Conservation (phyloP, 2,797 vertebrate genomes). For the Adelosebastes latens region DNA sequence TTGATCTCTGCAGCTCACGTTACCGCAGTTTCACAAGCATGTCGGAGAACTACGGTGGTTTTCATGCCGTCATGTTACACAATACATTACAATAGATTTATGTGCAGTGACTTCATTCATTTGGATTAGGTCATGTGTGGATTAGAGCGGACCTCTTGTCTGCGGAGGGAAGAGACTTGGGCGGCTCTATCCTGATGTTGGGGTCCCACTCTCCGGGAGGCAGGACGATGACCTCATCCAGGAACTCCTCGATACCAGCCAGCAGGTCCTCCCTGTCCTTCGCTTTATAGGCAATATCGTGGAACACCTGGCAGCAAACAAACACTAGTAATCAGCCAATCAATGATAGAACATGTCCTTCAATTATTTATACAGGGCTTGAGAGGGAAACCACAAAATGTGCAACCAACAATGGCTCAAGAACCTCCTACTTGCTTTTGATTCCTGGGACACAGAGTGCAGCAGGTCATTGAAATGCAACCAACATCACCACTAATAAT, state of each 20-base stretch:
- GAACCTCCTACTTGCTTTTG: not conserved
- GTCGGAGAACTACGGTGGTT: no score
- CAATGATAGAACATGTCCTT: not conserved
- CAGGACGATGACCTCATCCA: constrained; percentile 98
- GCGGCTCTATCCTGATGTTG: constrained; percentile 97
- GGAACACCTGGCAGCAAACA: constrained; percentile 88
- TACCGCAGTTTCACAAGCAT: no score
- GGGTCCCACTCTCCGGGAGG: constrained; percentile 99
- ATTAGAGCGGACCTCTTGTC: constrained; percentile 91
- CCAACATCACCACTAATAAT: not conserved
- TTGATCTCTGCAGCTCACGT: no score
- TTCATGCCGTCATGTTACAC: not conserved
- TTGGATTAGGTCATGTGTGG: not conserved
- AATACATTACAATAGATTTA: not conserved
- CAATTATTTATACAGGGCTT: not conserved
- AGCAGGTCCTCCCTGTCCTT: constrained; percentile 94
- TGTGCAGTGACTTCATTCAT: not conserved
- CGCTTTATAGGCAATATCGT: constrained; percentile 98
- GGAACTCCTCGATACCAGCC: constrained; percentile 97
- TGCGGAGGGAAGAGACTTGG: constrained; percentile 94
- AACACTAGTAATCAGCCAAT: not conserved
- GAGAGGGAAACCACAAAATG: not conserved
- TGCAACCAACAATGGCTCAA: not conserved
- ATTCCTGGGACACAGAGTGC: not conserved
- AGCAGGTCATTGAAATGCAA: not conserved